phyloP scores from a whole-genome alignment of 2,113 vertebrate genomes.

The Coreoperca whiteheadi region DNA sequence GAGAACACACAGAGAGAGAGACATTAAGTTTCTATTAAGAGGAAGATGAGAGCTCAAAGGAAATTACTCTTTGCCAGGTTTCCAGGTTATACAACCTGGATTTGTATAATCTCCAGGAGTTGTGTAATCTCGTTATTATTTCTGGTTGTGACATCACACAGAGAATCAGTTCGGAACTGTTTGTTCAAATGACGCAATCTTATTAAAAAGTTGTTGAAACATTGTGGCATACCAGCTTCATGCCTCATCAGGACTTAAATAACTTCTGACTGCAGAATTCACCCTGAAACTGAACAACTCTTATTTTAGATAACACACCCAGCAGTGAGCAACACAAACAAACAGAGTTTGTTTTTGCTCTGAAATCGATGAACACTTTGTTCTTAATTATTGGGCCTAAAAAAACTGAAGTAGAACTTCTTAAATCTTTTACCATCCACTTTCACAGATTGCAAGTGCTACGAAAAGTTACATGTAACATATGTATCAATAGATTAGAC shows the following conservation, averaged over 20 bases:
- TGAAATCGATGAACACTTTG: background rate
- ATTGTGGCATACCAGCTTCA: background rate
- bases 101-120: slow-evolving; percentile 11
- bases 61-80: background rate
- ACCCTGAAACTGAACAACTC: background rate
- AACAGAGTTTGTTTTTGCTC: background rate
- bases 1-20: background rate
- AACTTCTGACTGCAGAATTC: background rate
- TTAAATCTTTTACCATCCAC: background rate
- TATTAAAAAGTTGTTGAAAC: background rate
- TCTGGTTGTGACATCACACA: background rate
- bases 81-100: background rate
- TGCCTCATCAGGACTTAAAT: background rate
- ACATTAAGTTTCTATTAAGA: background rate
- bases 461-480: background rate
- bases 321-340: background rate
- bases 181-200: background rate
- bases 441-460: background rate
- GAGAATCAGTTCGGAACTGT: background rate
- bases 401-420: background rate
- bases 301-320: background rate
- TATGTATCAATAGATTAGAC: background rate
- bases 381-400: too few species aligned
- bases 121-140: background rate
- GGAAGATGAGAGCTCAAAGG: background rate